A percentile compares a stretch with the other conserved stretches of the same genome.
Conservation (phyloP, 2,888 invertebrate species). For the Callosobruchus maculatus region DNA sequence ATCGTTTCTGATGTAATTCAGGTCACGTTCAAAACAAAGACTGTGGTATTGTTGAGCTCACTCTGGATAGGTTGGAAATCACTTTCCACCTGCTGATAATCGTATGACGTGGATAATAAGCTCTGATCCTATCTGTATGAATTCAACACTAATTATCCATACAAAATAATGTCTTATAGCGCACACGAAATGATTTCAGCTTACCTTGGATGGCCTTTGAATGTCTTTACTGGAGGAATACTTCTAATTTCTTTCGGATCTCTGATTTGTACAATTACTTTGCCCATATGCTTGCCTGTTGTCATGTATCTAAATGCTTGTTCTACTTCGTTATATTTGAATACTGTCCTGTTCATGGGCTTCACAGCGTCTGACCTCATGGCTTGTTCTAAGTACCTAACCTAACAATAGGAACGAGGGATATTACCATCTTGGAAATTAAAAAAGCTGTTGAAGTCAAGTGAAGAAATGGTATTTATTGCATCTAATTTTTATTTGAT, state of each 20-base stretch:
- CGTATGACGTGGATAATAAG: too few species aligned
- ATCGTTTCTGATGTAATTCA: too few species aligned
- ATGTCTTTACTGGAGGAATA: constrained; percentile 32
- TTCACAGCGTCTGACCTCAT: constrained; percentile 57
- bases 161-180: background rate
- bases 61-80: too few species aligned
- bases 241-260: constrained; percentile 36
- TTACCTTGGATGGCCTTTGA: constrained; percentile 7
- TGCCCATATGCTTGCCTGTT: constrained; percentile 77
- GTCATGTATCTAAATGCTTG: constrained; percentile 66
- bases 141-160: too few species aligned
- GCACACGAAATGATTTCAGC: background rate
- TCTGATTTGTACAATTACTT: constrained; percentile 52
- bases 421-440: background rate
- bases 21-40: too few species aligned
- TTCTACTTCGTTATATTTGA: constrained; percentile 64
- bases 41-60: too few species aligned
- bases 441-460: too few species aligned
- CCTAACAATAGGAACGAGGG: background rate
- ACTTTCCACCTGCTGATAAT: too few species aligned
- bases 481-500: too few species aligned
- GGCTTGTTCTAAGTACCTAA: background rate
- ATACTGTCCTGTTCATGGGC: constrained; percentile 65
- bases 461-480: too few species aligned
- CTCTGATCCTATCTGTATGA: too few species aligned